phyloP scores from a whole-genome alignment of 2,797 vertebrate species.

The Enteromius radiatus region DNA sequence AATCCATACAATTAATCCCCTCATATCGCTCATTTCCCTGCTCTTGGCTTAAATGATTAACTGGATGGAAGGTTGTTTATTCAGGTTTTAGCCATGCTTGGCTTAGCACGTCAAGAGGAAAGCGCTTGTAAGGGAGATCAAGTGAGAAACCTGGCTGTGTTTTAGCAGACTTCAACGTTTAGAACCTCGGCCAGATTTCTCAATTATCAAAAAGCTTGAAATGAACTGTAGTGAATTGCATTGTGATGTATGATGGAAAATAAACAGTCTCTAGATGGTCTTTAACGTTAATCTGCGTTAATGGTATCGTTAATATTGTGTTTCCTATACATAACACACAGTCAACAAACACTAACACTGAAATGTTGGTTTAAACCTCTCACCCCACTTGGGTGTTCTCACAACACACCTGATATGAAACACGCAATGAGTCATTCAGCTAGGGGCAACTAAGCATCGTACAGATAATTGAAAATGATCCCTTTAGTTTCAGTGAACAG shows the following conservation, averaged over 20 bases:
- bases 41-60: conserved; percentile 41
- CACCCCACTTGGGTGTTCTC: conserved; percentile 12
- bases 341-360: conserved; percentile 15
- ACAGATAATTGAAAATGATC: background rate
- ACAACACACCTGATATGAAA: conserved; percentile 9
- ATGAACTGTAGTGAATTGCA: conserved; percentile 25
- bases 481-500: too few relatives aligned
- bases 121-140: conserved; percentile 36
- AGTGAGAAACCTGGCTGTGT: conserved; percentile 43
- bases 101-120: conserved; percentile 42
- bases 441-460: background rate
- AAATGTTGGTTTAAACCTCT: conserved; percentile 8
- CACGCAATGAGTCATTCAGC: background rate
- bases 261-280: conserved; percentile 37
- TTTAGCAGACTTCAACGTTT: conserved; percentile 41
- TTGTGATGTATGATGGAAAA: conserved; percentile 41
- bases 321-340: conserved; percentile 19
- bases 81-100: conserved; percentile 45
- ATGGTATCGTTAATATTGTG: conserved; percentile 15
- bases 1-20: conserved; percentile 50
- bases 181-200: conserved; percentile 30
- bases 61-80: conserved; percentile 45
- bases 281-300: conserved; percentile 3
- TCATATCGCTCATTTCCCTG: conserved; percentile 39
- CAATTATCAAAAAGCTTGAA: conserved; percentile 41